Evolutionary conservation across 2,888 invertebrate genomes (phyloP).

Genomic region (Scrobipalpa costella): DNA sequence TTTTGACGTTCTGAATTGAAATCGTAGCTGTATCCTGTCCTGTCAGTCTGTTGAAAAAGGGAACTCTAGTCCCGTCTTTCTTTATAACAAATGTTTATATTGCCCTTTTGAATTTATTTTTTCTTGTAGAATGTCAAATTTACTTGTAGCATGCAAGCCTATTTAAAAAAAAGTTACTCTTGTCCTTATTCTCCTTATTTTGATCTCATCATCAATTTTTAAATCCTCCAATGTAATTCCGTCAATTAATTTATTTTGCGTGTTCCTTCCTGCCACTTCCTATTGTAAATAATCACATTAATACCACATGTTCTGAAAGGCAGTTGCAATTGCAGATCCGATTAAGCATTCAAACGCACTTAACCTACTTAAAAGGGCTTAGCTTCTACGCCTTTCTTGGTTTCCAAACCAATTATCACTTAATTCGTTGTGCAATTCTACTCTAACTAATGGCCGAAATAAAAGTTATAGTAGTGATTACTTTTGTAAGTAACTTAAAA

Average conservation of each 20-base stretch:
- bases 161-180: no score
- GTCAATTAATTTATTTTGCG: background rate
- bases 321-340: conserved; percentile 43
- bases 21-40: no score
- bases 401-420: conserved; percentile 31
- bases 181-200: no score
- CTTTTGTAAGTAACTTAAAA: background rate
- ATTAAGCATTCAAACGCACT: conserved; percentile 53
- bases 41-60: no score
- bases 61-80: background rate
- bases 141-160: no score
- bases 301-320: background rate
- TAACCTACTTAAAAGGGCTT: conserved; percentile 57
- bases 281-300: background rate
- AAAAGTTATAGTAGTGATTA: background rate
- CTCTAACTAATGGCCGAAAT: conserved; percentile 2
- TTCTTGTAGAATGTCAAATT: no score
- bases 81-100: no score
- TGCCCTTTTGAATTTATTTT: no score
- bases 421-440: conserved; percentile 32
- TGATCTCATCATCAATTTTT: no score
- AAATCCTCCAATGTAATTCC: no score
- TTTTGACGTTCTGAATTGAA: conserved; percentile 35
- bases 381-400: conserved; percentile 50
- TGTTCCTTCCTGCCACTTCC: background rate